Evolutionary conservation across 2,888 invertebrate genomes (phyloP).

Genomic region (Lampropteryx suffumata): DNA sequence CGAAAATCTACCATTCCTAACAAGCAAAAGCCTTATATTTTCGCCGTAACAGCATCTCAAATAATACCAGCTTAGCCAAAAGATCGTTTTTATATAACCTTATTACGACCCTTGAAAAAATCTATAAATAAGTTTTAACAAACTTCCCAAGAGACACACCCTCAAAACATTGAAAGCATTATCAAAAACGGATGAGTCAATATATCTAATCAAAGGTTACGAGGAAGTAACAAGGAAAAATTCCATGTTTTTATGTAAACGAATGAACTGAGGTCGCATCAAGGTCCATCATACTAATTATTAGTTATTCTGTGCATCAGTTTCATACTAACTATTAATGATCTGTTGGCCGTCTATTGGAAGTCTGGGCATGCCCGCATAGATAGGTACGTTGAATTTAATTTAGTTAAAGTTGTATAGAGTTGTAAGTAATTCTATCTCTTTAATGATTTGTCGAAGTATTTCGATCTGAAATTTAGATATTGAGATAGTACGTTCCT

Average conservation of each 20-base stretch:
- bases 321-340: conserved; percentile 7
- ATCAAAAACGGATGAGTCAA: conserved; percentile 22
- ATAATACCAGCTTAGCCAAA: too few relatives aligned
- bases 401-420: not conserved
- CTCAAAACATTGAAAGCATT: conserved; percentile 7
- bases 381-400: conserved; percentile 28
- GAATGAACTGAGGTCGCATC: conserved; percentile 23
- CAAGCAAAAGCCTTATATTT: too few relatives aligned
- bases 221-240: conserved; percentile 33
- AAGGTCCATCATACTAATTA: conserved; percentile 22
- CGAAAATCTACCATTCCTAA: too few relatives aligned
- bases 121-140: too few relatives aligned
- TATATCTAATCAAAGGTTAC: conserved; percentile 25
- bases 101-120: too few relatives aligned
- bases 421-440: not conserved
- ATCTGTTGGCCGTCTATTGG: conserved; percentile 22
- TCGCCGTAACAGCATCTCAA: too few relatives aligned
- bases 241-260: conserved; percentile 27
- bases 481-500: too few relatives aligned
- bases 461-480: too few relatives aligned
- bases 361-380: conserved; percentile 34
- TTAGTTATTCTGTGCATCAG: conserved; percentile 12
- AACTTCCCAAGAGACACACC: conserved; percentile 10
- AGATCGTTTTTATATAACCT: too few relatives aligned
- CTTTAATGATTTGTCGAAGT: not conserved